Evolutionary conservation across 2,113 vertebrate genomes (phyloP), one percentile per base, ranked within the genome.

Genomic region (Entelurus aequoreus): DNA sequence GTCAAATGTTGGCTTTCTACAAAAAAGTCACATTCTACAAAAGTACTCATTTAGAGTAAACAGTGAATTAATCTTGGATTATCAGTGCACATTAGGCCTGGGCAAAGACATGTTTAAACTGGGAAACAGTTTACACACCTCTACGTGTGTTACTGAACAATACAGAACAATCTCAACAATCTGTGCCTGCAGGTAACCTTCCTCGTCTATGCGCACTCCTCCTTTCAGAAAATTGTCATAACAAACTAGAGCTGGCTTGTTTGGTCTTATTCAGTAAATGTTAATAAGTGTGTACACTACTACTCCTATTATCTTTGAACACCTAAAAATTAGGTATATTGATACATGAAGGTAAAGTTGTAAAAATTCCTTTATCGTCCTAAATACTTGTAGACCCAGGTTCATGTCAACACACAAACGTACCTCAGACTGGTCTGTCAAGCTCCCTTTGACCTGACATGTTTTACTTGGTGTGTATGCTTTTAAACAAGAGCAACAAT

Each of bases 351-450:
- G 2, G 11, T 46, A 46, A 46, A 46, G 12, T 46, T 46, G 5
- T 11, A 46, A 46, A 12, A 12, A 4, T 12, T 12, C 10, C 10
- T 11, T 42, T 9, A 9, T 9, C 10, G 40, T 42, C 40, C 40
- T 9, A 42, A 9, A 42, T 42, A 42, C 8, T 8, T 42, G 40
- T 42, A 1, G 10, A 46, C 42, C 11, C 5, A 46, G 0, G 28
- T 28, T 28, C 44, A 65, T 37, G n/a, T 11, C 6, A 3, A 44
- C 2, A 49, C 28, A 57, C 11, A 54, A n/a, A 57, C 37, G 16
- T 16, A 15, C 9, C 0, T 4, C 53, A 38, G 59, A 65, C 75
- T 65, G 56, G 66, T 69, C 44, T 38, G 19, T 58, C 61, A 6
- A 61, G 61, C 15, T 78, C 61, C 48, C 28, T 54, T 54, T 53